phyloP scores from a whole-genome alignment of 2,113 vertebrate species.

The Pontoporia blainvillei region DNA sequence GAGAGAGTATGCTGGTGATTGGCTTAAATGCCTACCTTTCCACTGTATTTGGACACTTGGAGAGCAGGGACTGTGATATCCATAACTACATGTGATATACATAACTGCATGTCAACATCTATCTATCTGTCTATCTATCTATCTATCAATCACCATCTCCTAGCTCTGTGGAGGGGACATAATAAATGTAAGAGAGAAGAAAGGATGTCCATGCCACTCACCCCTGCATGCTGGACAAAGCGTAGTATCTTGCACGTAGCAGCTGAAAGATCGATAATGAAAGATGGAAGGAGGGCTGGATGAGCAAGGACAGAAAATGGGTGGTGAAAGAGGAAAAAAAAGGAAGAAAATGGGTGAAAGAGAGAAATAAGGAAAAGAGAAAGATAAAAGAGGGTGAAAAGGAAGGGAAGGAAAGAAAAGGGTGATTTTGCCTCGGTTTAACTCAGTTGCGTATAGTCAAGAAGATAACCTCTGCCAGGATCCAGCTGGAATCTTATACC shows the following conservation, averaged over 20 bases:
- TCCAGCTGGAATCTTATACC: not conserved
- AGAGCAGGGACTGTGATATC: not conserved
- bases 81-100: not conserved
- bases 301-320: not conserved
- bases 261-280: not conserved
- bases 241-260: fast-evolving
- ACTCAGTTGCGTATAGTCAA: not conserved
- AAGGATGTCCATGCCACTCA: not conserved
- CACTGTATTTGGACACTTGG: not conserved
- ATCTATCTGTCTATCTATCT: not conserved
- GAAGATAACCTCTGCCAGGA: not conserved
- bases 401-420: not conserved
- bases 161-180: fast-evolving
- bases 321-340: not conserved
- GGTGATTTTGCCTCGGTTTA: not conserved
- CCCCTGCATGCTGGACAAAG: not conserved
- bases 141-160: not conserved
- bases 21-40: not conserved
- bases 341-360: not conserved
- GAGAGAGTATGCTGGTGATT: too few relatives aligned
- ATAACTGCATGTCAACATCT: not conserved
- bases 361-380: not conserved
- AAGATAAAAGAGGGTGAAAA: not conserved
- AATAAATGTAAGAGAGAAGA: not conserved
- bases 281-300: not conserved